A percentile compares a stretch with the other conserved stretches of the same genome.
These are phyloP conservation scores for Mobula birostris DNA, from an alignment of 2,113 vertebrate genomes.

Conservation along the genomic window DNA sequence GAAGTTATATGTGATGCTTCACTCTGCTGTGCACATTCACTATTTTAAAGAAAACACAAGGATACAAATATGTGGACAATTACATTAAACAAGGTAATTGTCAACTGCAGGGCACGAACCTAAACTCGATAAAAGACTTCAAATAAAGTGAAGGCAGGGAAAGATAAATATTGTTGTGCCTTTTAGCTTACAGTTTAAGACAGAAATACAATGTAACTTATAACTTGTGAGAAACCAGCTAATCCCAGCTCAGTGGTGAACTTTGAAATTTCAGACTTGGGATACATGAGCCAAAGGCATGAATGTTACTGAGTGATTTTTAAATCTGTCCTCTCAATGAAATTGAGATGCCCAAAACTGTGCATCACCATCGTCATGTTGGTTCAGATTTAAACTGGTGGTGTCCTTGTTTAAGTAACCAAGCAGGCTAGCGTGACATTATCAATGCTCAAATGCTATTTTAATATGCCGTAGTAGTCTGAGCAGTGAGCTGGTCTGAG, in stretches of 20 bases:
- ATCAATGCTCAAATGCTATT: background rate
- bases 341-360: background rate
- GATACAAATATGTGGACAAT: no score
- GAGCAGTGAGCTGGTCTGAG: background rate
- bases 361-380: background rate
- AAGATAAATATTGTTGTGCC: no score
- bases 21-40: background rate
- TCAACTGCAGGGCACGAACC: no score
- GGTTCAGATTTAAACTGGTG: background rate
- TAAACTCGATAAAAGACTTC: no score
- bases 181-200: no score
- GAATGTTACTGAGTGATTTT: background rate
- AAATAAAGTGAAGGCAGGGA: no score
- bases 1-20: background rate
- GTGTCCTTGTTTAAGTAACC: background rate
- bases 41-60: no score
- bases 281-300: background rate
- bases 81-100: no score
- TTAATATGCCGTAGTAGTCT: no score
- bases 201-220: background rate
- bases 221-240: background rate
- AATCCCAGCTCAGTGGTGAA: background rate
- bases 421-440: background rate
- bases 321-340: background rate
- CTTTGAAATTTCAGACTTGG: background rate